Base-by-base conservation (phyloP, 2,888 invertebrate species). In the Plebejus anna region DNA sequence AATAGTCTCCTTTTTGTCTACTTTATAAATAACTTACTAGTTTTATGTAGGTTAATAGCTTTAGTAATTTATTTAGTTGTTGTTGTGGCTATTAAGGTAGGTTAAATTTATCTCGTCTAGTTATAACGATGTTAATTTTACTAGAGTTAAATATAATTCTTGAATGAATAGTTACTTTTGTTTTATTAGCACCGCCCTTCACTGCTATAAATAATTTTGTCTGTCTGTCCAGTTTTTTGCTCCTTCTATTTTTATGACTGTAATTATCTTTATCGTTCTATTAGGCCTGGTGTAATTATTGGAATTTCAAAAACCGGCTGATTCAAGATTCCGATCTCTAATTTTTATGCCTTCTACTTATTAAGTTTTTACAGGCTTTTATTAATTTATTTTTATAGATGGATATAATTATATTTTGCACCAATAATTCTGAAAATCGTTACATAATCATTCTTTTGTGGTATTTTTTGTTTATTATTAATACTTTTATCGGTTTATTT, bases 41-140 rank as follows among this genome's bases (percentile, higher is more conserved):
- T 55, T 73, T 51, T 32, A 66, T 66, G 4, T 66, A 66, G 66
- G 51, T 55, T 73, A 73, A 51, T 73, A 55, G 51, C 55, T 28
- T 32, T 73, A 13, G 22, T 22, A 1, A 47, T 73, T 72, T 28
- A 72, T 72, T 22, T 42, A 16, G 47, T 47, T 38, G 42, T 42
- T 22, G 4, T 22, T 47, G 22, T 22, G 4, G 11, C 9, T 70
- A 38, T 7, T 42, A 38, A 38, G n/a, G 16, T 38, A 38, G 7
- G 71, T n/a, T n/a, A 4, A 6, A 42, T 71, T 38, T 71, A 70
- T 22, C 71, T 16, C 2, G 22, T 28, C 3, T 4, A 66, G 36
- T 36, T 32, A 32, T 32, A 13, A 66, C 28, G 61, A 61, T 66
- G 5, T 66, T 16, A 11, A 13, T 66, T 66, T 36, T 66, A 32